Evolutionary conservation across 2,888 invertebrate genomes (phyloP), one percentile per base, ranked within the genome.

Genomic region (Gasteruption jaculator): DNA sequence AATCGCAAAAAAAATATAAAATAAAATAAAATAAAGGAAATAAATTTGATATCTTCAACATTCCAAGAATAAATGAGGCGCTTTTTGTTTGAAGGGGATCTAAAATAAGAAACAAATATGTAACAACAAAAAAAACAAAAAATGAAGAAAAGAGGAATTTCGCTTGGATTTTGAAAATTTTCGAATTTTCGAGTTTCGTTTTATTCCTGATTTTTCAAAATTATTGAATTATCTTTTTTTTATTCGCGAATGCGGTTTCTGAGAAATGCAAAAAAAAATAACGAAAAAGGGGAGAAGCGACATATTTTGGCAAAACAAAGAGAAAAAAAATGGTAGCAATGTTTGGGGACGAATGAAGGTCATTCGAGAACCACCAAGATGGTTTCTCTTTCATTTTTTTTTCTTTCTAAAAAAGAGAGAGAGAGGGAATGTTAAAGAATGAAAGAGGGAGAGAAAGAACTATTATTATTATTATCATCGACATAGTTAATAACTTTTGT

Each of bases 201-300:
- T 47, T 53, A 36, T 48, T 49, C 46, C 31, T 41, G 45, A 50
- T 56, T 32, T 41, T 43, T 46, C 47, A 44, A 44, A 53, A 53
- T 56, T 54, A 58, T 60, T 49, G 38, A 56, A 55, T 55, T 58
- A 58, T 59, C 59, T 60, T 61, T 60, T 52, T 55, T 52, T 58
- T 50, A 51, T 58, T 55, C 54, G 57, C 60, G 57, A 60, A 58
- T n/a, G n/a, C n/a, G n/a, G n/a, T n/a, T n/a, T n/a, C n/a, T 19
- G 25, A 32, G 26, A 42, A 18, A 36, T 24, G 14, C 16, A 33
- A 36, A 20, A 29, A 39, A 24, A 14, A 26, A 41, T 21, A 14
- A 20, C 18, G 4, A 25, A 25, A 31, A 29, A 41, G 31, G 29
- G 32, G 41, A 42, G 21, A 34, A 19, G 16, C 31, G 16, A 16